phyloP scores from a whole-genome alignment of 2,888 invertebrate species.

The Oligia fasciuncula region DNA sequence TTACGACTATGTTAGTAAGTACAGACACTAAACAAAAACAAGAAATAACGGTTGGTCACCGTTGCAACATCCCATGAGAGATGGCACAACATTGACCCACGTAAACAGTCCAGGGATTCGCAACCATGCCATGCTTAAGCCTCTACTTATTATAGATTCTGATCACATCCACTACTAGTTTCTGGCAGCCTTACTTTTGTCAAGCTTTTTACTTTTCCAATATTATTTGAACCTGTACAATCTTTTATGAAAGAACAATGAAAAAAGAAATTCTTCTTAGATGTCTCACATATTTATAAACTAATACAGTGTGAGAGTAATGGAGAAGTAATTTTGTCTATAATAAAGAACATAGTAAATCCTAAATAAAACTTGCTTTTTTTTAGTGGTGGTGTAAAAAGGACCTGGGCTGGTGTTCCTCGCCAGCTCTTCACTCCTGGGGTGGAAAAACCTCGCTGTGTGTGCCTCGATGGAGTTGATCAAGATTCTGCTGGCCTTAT shows the following conservation, averaged over 20 bases:
- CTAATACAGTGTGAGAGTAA: not conserved
- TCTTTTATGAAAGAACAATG: not conserved
- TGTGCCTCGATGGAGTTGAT: slow-evolving; percentile 92
- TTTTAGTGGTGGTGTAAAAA: slow-evolving; percentile 95
- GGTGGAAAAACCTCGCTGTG: slow-evolving; percentile 93
- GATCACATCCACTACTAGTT: not conserved
- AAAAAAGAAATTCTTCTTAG: not conserved
- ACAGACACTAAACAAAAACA: too few relatives aligned
- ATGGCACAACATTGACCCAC: too few relatives aligned
- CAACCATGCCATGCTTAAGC: too few relatives aligned
- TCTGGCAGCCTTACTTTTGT: not conserved
- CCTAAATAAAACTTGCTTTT: not conserved
- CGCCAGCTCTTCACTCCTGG: slow-evolving; percentile 94
- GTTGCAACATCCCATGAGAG: too few relatives aligned
- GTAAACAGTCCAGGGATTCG: too few relatives aligned
- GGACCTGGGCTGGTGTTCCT: slow-evolving; percentile 97
- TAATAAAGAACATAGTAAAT: not conserved
- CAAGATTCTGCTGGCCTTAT: slow-evolving; percentile 87
- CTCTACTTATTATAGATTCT: not conserved
- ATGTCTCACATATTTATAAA: not conserved
- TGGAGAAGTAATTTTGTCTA: not conserved
- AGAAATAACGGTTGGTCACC: too few relatives aligned
- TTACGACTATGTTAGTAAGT: too few relatives aligned
- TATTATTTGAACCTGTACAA: not conserved
- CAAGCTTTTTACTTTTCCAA: not conserved